phyloP scores from a whole-genome alignment of 2,888 invertebrate species.

The Incurvaria masculella region DNA sequence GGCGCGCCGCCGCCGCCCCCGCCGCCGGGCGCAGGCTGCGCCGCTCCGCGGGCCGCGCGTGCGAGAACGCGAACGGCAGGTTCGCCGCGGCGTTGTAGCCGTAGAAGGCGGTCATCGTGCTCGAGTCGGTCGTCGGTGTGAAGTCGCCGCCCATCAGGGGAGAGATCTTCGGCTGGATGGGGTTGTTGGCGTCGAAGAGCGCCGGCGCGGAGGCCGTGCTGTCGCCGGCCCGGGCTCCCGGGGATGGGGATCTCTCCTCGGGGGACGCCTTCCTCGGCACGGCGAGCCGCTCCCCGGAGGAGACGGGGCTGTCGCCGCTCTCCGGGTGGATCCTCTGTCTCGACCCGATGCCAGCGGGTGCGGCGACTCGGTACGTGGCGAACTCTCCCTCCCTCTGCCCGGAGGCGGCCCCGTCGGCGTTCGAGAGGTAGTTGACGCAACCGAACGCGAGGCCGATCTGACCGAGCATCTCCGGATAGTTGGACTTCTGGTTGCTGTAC shows the following conservation, averaged over 20 bases:
- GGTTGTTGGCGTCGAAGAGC: slow-evolving; percentile 20
- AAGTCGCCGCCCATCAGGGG: slow-evolving; percentile 37
- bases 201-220: slow-evolving; percentile 5
- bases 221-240: slow-evolving; percentile 15
- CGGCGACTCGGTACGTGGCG: slow-evolving; percentile 9
- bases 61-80: slow-evolving; percentile 49
- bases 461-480: slow-evolving; percentile 54
- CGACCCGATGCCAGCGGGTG: slow-evolving; percentile 25
- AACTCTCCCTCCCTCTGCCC: slow-evolving; percentile 20
- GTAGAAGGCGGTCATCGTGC: slow-evolving; percentile 43
- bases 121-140: slow-evolving; percentile 39
- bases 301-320: slow-evolving; percentile 25
- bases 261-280: slow-evolving; percentile 34
- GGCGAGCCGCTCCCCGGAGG: slow-evolving; percentile 34
- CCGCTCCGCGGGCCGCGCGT: slow-evolving; percentile 26
- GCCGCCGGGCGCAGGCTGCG: slow-evolving; percentile 15
- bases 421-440: slow-evolving; percentile 49
- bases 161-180: slow-evolving; percentile 47
- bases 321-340: slow-evolving; percentile 46
- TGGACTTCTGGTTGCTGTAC: slow-evolving; percentile 50
- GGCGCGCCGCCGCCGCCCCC: slow-evolving; percentile 29
- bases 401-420: slow-evolving; percentile 27
- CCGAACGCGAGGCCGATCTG: slow-evolving; percentile 53
- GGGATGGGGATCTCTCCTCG: slow-evolving; percentile 41
- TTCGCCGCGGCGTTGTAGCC: slow-evolving; percentile 39